A percentile compares a stretch with the other conserved stretches of the same genome.
Evolutionary conservation across 2,888 invertebrate species (phyloP).

Genomic region (Gymnoscelis rufifasciata): DNA sequence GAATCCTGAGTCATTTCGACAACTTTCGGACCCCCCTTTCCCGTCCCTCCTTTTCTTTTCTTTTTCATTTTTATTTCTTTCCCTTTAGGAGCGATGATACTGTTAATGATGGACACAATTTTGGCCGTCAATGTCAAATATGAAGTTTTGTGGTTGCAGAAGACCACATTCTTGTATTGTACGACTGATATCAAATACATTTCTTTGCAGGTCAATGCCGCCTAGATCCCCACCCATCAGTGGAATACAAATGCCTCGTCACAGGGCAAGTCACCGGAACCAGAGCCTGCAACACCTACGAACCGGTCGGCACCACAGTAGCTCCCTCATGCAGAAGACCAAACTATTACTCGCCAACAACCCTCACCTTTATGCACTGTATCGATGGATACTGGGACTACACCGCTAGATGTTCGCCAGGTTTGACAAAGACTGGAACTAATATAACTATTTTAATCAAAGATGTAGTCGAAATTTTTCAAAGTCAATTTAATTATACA

Average conservation of each 20-base stretch:
- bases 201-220: conserved; percentile 12
- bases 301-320: conserved; percentile 9
- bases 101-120: no score
- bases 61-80: no score
- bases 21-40: no score
- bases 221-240: conserved; percentile 10
- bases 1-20: no score
- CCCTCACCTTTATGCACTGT: conserved; percentile 17
- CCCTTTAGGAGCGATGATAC: no score
- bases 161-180: no score
- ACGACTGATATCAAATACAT: conserved; percentile 29
- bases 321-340: conserved; percentile 13
- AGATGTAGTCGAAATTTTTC: conserved; percentile 42
- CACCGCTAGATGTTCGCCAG: conserved; percentile 19
- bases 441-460: conserved; percentile 49
- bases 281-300: conserved; percentile 9
- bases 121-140: no score
- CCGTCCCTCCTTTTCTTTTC: no score
- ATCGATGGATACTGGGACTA: conserved; percentile 26
- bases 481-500: conserved; percentile 26
- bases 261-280: background rate
- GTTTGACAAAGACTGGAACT: conserved; percentile 38
- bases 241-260: conserved; percentile 13
- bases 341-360: conserved; percentile 12
- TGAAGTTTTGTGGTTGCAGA: no score